Evolutionary conservation across 2,888 invertebrate genomes (phyloP), one percentile per base, ranked within the genome.

Genomic region (Carcina quercana): DNA sequence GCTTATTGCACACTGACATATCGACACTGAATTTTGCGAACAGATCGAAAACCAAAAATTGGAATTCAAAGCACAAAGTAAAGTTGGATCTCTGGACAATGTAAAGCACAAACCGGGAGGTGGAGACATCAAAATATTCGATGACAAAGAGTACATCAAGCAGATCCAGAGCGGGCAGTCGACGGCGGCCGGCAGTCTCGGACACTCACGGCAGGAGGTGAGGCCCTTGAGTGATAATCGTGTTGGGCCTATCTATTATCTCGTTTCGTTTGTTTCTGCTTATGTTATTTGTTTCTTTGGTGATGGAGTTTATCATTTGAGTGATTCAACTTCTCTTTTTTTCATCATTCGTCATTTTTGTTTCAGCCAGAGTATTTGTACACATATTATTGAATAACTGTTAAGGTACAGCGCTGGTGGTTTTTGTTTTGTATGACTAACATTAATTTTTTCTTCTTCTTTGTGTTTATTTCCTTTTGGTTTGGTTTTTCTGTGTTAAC

Each of bases 91-190:
- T 34, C 66, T 95, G 86, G 94, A 95, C 76, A 96, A 96, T 80
- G 89, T 96, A 52, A 93, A 91, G 72, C 92, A 97, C 86, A 93
- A 88, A 84, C 95, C 97, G 35, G 94, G 95, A 53, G 97, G 97
- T 41, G 97, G 97, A 28, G 94, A 95, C 50, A 92, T 94, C 82
- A 96, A 95, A 86, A 96, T 96, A 63, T 95, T 95, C 74, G 94
- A 95, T 69, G 95, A 95, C 80, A 94, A 93, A 85, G 93, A 93
- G 43, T 95, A 95, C 86, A 88, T 95, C 71, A 93, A 92, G 83
- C 94, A 95, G 85, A 87, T 86, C 66, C n/a, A n/a, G n/a, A 86
- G 56, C 36, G 82, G 74, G 13, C 66, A 64, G 32, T 76, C 83
- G 12, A 75, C 83, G 35, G 53, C 72, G 34, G 78, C 78, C 10